phyloP scores from a whole-genome alignment of 2,113 vertebrate genomes.

The Aptenodytes forsteri region DNA sequence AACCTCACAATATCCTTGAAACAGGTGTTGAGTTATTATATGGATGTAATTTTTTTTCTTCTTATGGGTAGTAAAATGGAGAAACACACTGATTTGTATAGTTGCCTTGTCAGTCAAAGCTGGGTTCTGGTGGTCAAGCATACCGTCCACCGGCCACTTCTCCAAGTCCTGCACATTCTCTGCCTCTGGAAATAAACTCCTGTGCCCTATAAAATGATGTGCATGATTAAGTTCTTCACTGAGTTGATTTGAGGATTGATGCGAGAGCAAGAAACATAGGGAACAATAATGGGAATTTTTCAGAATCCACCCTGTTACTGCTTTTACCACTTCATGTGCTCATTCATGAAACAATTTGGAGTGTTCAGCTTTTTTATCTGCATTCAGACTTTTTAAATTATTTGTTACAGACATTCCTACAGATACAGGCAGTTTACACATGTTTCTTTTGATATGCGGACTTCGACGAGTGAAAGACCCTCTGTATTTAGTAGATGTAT shows the following conservation, averaged over 20 bases:
- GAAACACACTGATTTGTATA: not conserved
- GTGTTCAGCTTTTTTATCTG: not conserved
- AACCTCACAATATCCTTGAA: not conserved
- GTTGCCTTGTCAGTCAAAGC: not conserved
- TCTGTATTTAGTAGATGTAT: constrained; percentile 82
- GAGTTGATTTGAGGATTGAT: not conserved
- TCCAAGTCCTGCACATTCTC: not conserved
- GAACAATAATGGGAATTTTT: not conserved
- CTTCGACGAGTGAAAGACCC: constrained; percentile 89
- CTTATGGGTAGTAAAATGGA: not conserved
- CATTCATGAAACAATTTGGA: not conserved
- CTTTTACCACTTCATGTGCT: not conserved
- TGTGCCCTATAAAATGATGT: not conserved
- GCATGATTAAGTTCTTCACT: not conserved
- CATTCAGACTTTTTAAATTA: not conserved
- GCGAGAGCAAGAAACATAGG: not conserved
- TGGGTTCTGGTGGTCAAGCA: not conserved
- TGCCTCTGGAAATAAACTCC: not conserved
- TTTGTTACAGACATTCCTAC: constrained; percentile 71
- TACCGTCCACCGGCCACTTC: rapidly evolving
- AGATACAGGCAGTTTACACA: constrained; percentile 28
- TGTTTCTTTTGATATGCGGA: constrained; percentile 89
- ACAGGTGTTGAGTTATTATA: not conserved
- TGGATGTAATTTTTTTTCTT: not conserved
- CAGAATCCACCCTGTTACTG: not conserved